Percentiles rank a stretch among this genome's conserved stretches.
Evolutionary conservation across 2,113 vertebrate genomes (phyloP).

Genomic region (Rhadina sibilatrix): DNA sequence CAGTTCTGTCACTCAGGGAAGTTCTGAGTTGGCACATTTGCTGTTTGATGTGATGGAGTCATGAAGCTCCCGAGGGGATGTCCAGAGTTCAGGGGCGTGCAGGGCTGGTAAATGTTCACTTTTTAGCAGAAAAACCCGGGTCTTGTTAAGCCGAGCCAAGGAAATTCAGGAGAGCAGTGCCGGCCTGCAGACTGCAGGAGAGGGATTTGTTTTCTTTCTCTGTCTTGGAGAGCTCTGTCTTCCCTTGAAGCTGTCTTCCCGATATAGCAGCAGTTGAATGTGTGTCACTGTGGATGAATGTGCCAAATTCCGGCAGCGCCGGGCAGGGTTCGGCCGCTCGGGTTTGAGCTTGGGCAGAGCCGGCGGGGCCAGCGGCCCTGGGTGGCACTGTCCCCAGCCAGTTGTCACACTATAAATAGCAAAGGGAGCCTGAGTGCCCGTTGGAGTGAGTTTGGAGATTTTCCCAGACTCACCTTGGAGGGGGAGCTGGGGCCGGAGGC

Average conservation of each 20-base stretch:
- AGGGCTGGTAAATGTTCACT: not conserved
- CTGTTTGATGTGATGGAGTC: not conserved
- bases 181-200: not conserved
- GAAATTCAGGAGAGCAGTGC: not conserved
- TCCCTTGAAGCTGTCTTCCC: not conserved
- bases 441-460: not conserved
- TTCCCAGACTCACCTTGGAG: not conserved
- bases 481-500: not conserved
- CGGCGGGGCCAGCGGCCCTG: not conserved
- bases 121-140: not conserved
- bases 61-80: rapidly evolving
- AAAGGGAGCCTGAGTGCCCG: not conserved
- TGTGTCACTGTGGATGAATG: not conserved
- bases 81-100: rapidly evolving
- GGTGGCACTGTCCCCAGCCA: not conserved
- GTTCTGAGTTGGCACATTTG: not conserved
- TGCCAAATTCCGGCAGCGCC: not conserved
- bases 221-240: not conserved
- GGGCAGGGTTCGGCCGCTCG: not conserved
- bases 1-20: rapidly evolving
- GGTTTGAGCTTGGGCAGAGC: not conserved
- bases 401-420: not conserved
- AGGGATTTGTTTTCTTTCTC: not conserved
- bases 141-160: rapidly evolving
- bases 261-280: not conserved